These are phyloP conservation scores for Fabriciana adippe DNA, from an alignment of 2,888 invertebrate species.

Conservation along the genomic window DNA sequence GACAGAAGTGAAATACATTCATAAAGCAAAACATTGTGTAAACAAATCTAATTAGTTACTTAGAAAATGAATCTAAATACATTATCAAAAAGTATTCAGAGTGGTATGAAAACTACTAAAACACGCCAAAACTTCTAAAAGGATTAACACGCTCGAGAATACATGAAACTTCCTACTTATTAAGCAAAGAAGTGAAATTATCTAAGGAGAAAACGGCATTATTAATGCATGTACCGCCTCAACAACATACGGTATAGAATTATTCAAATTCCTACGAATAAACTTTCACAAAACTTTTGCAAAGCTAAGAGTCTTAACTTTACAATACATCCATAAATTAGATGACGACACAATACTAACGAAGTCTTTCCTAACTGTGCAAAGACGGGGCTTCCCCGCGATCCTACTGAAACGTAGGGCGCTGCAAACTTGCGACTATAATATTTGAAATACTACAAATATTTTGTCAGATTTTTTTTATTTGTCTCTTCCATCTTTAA, in stretches of 20 bases:
- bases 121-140: not conserved
- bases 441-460: no score
- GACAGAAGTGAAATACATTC: no score
- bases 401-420: conserved; percentile 2
- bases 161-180: not conserved
- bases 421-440: conserved; percentile 13
- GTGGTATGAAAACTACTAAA: not conserved
- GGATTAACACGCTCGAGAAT: not conserved
- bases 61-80: not conserved
- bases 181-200: conserved; percentile 1
- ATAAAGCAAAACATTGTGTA: no score
- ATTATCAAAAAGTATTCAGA: no score
- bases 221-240: conserved; percentile 8
- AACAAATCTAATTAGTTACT: no score
- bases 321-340: conserved; percentile 54
- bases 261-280: conserved; percentile 37
- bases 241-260: conserved; percentile 30
- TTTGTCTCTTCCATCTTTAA: no score
- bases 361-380: conserved; percentile 44
- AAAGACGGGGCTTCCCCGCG: conserved; percentile 21
- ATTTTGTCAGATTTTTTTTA: no score
- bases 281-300: conserved; percentile 41
- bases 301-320: conserved; percentile 47
- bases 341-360: conserved; percentile 53
- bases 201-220: conserved; percentile 2